Percentiles rank a stretch among this genome's conserved stretches.
Evolutionary conservation across 2,888 invertebrate genomes (phyloP).

Genomic region (Trachelus tabidus): DNA sequence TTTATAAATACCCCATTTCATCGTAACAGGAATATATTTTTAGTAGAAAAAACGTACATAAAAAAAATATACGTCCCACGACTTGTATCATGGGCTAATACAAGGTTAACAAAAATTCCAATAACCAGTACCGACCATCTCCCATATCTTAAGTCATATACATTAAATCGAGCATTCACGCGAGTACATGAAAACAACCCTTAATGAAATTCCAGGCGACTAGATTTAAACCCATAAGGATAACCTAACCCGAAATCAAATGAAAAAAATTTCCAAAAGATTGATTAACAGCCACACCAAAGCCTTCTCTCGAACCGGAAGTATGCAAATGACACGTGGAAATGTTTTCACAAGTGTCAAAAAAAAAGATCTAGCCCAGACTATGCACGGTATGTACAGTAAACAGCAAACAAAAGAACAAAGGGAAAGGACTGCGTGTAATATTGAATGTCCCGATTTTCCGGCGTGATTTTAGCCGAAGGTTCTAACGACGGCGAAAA

Average conservation of each 20-base stretch:
- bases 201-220: neutral
- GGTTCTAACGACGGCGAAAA: neutral
- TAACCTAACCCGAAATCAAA: neutral
- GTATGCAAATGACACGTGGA: neutral
- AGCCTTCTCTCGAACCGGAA: neutral
- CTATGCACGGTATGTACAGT: neutral
- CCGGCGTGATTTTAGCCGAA: neutral
- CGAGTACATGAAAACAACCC: neutral
- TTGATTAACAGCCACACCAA: neutral
- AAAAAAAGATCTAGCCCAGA: neutral
- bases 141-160: neutral
- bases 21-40: neutral
- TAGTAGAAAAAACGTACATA: no score
- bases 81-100: neutral
- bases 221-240: neutral
- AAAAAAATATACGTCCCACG: neutral
- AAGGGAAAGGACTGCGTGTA: neutral
- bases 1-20: neutral
- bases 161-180: neutral
- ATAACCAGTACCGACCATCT: neutral
- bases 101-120: neutral
- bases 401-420: neutral
- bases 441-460: neutral
- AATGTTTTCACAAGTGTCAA: neutral
- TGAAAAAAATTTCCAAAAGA: neutral